Evolutionary conservation across 2,797 vertebrate species (phyloP), one percentile per base, ranked within the genome.

Genomic region (Antrozous pallidus): DNA sequence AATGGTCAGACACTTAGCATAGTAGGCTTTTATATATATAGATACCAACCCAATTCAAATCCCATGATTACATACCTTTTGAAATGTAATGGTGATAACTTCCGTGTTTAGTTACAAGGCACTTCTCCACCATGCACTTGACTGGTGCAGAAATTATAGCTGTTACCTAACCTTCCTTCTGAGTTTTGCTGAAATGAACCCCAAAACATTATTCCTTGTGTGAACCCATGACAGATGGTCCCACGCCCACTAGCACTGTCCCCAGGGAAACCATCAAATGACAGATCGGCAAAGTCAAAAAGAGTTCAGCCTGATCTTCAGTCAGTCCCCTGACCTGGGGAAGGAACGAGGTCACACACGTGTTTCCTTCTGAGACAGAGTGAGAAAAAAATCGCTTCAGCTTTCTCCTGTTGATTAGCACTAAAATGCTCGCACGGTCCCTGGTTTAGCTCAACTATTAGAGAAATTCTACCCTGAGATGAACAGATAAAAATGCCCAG

Each of bases 101-200:
- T 4, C 6, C 47, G 20, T 13, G 3, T 85, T 18, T 81, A 16
- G 33, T 47, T 28, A 11, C 12, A 79, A 22, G 2, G 6, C 0
- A 24, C 33, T 47, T 80, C 51, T 51, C 7, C 10, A 65, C 11
- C 6, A 18, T 0, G 12, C 16, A 67, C 24, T 82, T n/a, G 17
- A 61, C 26, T 36, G 8, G 20, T 56, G 0, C 6, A 67, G 6
- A 40, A 7, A 36, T 18, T 36, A 0, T 0, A 65, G 11, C n/a
- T 65, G 18, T 73, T 77, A 73, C 20, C 28, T 51, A 8, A 24
- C 9, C 5, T 36, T 70, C 5, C 36, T 69, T 10, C 0, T 47
- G 33, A 47, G 8, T 28, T 73, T 24, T 38, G 28, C 11, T 38
- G 54, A 74, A 75, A 67, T 61, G 5, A 70, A 38, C 5, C 14